Conservation (phyloP, 2,797 vertebrate genomes). For the Liasis olivaceus region DNA sequence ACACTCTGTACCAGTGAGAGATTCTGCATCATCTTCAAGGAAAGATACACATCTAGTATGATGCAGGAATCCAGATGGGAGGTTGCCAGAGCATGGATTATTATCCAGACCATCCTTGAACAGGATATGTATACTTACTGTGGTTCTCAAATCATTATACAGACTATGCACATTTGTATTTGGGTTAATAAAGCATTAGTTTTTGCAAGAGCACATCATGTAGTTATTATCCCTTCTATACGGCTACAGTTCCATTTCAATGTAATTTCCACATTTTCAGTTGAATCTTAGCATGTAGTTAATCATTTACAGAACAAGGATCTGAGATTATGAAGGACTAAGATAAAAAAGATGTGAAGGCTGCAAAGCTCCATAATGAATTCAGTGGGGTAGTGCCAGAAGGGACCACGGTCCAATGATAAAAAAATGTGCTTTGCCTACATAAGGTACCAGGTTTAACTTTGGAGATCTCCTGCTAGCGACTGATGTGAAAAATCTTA, state of each 20-base stretch:
- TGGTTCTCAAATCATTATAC: background rate
- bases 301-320: accelerated
- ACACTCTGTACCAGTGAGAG: background rate
- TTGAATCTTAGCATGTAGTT: background rate
- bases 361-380: background rate
- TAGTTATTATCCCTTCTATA: background rate
- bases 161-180: background rate
- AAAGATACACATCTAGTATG: background rate
- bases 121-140: background rate
- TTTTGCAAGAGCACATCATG: background rate
- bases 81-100: background rate
- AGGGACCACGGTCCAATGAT: background rate
- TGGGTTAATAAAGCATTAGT: background rate
- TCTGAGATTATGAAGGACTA: background rate
- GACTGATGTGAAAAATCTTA: background rate
- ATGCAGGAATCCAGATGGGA: background rate
- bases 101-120: background rate
- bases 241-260: background rate
- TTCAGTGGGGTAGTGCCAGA: background rate
- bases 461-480: background rate
- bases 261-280: background rate
- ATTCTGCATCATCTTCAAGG: background rate
- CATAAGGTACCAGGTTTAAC: background rate
- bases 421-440: background rate
- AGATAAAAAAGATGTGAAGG: background rate